Evolutionary conservation across 2,113 vertebrate genomes (phyloP), one percentile per base, ranked within the genome.

Genomic region (Sisor rabdophorus): DNA sequence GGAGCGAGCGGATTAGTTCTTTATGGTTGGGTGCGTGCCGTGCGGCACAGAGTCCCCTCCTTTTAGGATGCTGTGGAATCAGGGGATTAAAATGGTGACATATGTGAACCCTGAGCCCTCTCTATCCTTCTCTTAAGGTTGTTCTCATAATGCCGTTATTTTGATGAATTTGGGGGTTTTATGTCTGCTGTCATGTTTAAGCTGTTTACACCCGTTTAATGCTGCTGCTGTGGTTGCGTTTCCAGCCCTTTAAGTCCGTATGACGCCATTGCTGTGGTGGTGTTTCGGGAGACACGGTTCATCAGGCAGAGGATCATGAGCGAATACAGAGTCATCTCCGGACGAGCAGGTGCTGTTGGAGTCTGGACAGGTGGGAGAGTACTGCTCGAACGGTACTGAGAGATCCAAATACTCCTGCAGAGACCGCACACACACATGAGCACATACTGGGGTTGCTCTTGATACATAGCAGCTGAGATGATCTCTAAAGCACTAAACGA

Each of bases 261-360:
- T 89, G 82, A 88, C 86, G 0, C 93, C 92, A 0, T 91, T 93
- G 69, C 89, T 89, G 61, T 93, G 86, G 0, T 88, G 90, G 80
- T 90, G 92, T 28, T 94, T 93, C 81, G 93, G 93, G 80, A 95
- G 93, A 85, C 95, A 95, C 75, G 94, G 93, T 83, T 95, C 93
- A 0, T 97, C 92, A 0, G 96, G 93, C 85, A 95, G 90, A 74
- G 96, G 91, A 84, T 99, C 96, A 20, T 96, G 96, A 86, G 95
- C 91, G 83, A 98, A 98, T 73, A 99, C 97, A 0, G 96, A 99
- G 88, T 99, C 97, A 0, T 98, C 97, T 26, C 96, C 96, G 0
- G 96, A 98, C 59, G 97, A 98, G 87, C 96, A 95, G 85, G 95
- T 96, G 88, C 96, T 98, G 90, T 94, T 94, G 17, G 94, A 95